Conservation (phyloP, 2,888 invertebrate genomes). For the Himalopsyche tibetana region DNA sequence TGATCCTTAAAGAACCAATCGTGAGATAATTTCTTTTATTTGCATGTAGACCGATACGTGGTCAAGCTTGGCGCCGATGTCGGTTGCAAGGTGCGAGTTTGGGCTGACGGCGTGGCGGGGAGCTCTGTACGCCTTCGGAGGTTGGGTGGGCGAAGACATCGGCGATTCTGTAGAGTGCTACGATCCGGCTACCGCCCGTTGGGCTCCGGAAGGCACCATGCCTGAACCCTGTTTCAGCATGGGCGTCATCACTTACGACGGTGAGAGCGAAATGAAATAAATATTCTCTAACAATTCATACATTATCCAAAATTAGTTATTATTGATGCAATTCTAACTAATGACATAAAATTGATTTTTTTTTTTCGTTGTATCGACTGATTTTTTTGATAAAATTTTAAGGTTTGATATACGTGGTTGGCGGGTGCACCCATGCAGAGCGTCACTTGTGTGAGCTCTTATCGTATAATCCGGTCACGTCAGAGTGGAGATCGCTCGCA, state of each 20-base stretch:
- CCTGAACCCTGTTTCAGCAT: constrained; percentile 93
- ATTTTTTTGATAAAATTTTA: constrained; percentile 63
- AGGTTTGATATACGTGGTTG: constrained; percentile 93
- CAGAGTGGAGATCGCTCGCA: constrained; percentile 86
- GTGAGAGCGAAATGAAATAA: constrained; percentile 70
- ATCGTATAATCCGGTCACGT: constrained; percentile 87
- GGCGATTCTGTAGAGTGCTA: constrained; percentile 92
- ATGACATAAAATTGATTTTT: too few relatives aligned
- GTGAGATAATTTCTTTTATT: constrained; percentile 33
- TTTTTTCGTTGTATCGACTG: neutral
- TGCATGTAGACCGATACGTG: constrained; percentile 76
- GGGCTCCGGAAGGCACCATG: constrained; percentile 87
- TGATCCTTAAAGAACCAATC: neutral
- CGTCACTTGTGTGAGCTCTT: constrained; percentile 88
- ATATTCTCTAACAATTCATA: constrained; percentile 68
- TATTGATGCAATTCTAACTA: too few relatives aligned
- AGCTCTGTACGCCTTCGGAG: constrained; percentile 91
- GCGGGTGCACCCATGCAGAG: constrained; percentile 89
- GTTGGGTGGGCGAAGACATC: constrained; percentile 95
- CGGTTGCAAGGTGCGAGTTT: constrained; percentile 92
- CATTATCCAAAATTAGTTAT: too few relatives aligned
- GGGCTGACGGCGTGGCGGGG: constrained; percentile 91
- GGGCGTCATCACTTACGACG: constrained; percentile 91
- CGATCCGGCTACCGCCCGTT: constrained; percentile 86
- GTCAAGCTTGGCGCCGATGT: constrained; percentile 83